These are phyloP conservation scores for Prolemur simus DNA, from an alignment of 2,113 vertebrate species.

Conservation along the genomic window DNA sequence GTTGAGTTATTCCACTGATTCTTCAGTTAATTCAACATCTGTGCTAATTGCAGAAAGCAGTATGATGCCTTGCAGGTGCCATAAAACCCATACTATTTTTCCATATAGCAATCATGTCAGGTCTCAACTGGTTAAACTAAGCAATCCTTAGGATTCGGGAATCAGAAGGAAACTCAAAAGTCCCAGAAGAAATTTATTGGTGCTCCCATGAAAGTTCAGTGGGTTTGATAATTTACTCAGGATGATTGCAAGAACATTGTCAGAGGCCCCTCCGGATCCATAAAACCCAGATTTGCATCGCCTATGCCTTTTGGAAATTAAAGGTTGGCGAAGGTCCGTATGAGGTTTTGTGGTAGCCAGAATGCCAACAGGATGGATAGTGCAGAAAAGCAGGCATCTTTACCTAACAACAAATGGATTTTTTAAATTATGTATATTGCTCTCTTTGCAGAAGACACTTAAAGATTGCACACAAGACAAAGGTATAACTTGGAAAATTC, in stretches of 20 bases:
- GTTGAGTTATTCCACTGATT: conserved; percentile 23
- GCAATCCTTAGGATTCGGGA: neutral
- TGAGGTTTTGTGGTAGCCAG: neutral
- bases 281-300: conserved; percentile 48
- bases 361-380: neutral
- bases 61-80: neutral
- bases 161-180: conserved; percentile 31
- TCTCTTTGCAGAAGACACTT: neutral
- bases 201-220: conserved; percentile 13
- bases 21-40: conserved; percentile 50
- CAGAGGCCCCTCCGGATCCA: neutral
- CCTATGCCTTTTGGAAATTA: conserved; percentile 22
- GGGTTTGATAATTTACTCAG: conserved; percentile 57
- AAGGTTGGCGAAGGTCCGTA: neutral
- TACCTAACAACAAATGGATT: neutral
- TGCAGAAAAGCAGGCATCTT: neutral
- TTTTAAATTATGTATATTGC: neutral
- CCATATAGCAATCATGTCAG: neutral
- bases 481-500: neutral
- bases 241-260: conserved; percentile 40
- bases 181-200: conserved; percentile 35
- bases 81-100: conserved; percentile 49
- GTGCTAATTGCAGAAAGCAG: conserved; percentile 43
- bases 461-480: neutral
- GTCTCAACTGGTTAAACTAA: conserved; percentile 28